Evolutionary conservation across 2,113 vertebrate genomes (phyloP).

Genomic region (Leucopsar rothschildi): DNA sequence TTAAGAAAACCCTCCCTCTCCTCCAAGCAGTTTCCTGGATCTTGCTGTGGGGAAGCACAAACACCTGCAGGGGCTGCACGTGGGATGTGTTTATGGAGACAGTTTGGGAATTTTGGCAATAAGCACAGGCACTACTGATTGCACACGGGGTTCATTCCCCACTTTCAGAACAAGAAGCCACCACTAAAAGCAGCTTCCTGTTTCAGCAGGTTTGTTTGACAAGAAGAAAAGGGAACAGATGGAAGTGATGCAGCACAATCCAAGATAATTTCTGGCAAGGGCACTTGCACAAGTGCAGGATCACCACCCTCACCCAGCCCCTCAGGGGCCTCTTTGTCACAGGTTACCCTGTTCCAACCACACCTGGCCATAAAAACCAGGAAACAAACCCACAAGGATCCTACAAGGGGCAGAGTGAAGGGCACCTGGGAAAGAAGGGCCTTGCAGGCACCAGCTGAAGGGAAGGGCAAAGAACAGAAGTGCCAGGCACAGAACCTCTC

Average conservation of each 20-base stretch:
- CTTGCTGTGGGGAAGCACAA: not conserved
- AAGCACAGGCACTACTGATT: not conserved
- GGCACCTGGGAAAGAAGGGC: not conserved
- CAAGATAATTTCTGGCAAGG: not conserved
- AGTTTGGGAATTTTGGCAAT: not conserved
- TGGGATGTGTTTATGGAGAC: not conserved
- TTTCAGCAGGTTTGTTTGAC: not conserved
- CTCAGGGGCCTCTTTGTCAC: not conserved
- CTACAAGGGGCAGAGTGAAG: not conserved
- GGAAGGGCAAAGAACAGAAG: not conserved
- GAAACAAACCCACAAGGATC: not conserved
- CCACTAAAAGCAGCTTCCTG: not conserved
- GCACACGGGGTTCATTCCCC: not conserved
- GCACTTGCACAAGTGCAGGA: not conserved
- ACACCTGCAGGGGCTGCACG: fast-evolving
- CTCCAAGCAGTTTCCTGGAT: not conserved
- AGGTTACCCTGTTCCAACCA: not conserved
- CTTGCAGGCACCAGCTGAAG: not conserved
- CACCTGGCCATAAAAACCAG: not conserved
- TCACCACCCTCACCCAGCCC: not conserved
- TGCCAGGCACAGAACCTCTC: not conserved
- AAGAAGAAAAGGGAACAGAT: not conserved
- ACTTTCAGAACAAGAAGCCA: not conserved
- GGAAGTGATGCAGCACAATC: not conserved
- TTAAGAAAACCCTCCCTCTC: not conserved